Evolutionary conservation across 30 jellyfish, hydroid and myxozoan genomes (phyloP), one percentile per base, ranked within the genome.

Genomic region (Aurelia aurita): DNA sequence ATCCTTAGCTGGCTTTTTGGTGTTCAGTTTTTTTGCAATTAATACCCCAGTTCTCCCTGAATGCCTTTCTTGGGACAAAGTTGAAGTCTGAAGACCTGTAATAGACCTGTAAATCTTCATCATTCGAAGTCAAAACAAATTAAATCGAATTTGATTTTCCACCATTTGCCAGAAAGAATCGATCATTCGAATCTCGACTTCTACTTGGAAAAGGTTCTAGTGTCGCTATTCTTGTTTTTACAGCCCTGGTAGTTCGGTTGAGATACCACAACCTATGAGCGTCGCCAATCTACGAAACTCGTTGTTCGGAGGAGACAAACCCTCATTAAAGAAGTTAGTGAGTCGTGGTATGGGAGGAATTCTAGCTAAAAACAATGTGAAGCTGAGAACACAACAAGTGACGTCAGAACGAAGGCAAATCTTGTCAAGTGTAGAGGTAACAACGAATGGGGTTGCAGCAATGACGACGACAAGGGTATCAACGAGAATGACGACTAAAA

Each of bases 321-420:
- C 90, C 27, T 70, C 90, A 54, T 20, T 80, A 11, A 75, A 55
- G 54, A 27, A 70, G 54, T 51, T 80, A 23, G 26, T 70, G 21
- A 70, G 73, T 29, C 53, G 90, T 21, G 90, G 90, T 1, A 80
- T 80, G 90, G 90, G 90, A 57, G 90, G 90, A 1, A 61, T 81
- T 23, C 79, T 80, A 25, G 45, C 74, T 0, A 61, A 72, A 23
- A 43, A 69, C 45, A 76, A 83, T 3, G 90, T 80, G 46, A 43
- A 57, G 51, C 43, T 80, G 64, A 63, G 90, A 20, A 80, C 46
- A 26, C 79, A 61, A 18, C 82, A 53, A 28, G 71, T 70, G 75
- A 54, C 51, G 51, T 39, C 74, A 16, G 90, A 80, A 47, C 49
- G 90, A 67, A 47, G 90, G 77, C 90, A 80, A 46, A 83, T 80